Percentiles rank a stretch among this genome's conserved stretches.
These are phyloP conservation scores for Cotesia chilonis DNA, from an alignment of 1,140 invertebrate species.

Conservation along the genomic window DNA sequence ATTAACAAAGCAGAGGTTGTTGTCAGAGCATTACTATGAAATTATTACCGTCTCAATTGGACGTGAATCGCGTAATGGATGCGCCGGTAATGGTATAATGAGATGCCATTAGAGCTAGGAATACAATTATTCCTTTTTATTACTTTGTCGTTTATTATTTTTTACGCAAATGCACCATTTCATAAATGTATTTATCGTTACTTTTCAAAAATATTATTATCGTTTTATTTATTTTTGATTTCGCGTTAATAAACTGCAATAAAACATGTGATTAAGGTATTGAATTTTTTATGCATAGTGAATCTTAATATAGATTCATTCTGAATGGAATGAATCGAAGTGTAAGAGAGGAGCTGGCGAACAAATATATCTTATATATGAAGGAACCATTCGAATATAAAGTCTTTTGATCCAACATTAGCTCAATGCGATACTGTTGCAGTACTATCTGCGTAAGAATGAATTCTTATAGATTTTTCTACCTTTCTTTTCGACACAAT, in stretches of 20 bases:
- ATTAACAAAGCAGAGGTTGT: constrained; percentile 11
- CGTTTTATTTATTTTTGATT: neutral
- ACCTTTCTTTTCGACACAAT: neutral
- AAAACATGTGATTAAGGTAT: neutral
- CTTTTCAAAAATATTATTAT: neutral
- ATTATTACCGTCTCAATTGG: constrained; percentile 35
- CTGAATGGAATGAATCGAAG: neutral
- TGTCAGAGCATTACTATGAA: constrained; percentile 7
- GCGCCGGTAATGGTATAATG: constrained; percentile 35
- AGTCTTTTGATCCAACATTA: neutral
- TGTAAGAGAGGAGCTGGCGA: neutral
- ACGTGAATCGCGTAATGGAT: constrained; percentile 31
- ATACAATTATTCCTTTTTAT: constrained; percentile 10
- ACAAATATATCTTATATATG: neutral
- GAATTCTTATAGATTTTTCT: neutral
- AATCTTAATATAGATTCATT: neutral
- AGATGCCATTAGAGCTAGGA: constrained; percentile 28
- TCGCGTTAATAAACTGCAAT: neutral
- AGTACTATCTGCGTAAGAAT: constrained; percentile 2
- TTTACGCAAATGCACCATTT: constrained; percentile 18
- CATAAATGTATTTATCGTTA: neutral
- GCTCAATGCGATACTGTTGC: neutral
- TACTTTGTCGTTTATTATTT: constrained; percentile 20
- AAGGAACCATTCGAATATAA: neutral
- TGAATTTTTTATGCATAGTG: neutral